Percentiles rank a stretch among this genome's conserved stretches.
Conservation (phyloP, 2,888 invertebrate species). For the Leptinotarsa juncta region DNA sequence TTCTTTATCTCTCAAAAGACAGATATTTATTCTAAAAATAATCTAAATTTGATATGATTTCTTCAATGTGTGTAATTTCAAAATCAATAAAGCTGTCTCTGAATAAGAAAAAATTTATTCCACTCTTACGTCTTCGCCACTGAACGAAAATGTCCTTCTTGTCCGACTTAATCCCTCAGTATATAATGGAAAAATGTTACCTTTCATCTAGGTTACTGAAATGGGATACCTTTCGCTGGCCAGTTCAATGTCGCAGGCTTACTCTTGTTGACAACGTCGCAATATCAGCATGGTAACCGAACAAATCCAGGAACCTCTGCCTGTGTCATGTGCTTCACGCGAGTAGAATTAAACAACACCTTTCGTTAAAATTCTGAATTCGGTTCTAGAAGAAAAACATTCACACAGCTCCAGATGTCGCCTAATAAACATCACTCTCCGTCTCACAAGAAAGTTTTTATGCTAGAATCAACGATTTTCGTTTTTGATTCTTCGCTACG, state of each 20-base stretch:
- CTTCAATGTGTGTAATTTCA: not conserved
- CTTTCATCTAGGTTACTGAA: not conserved
- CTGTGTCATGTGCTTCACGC: not conserved
- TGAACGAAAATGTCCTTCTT: not conserved
- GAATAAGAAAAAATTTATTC: not conserved
- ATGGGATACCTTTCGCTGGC: not conserved
- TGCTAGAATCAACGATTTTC: too few species aligned
- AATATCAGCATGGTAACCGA: not conserved
- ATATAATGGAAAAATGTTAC: not conserved
- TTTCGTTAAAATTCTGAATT: not conserved
- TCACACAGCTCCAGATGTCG: not conserved
- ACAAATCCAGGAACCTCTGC: not conserved
- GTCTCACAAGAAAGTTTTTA: not conserved
- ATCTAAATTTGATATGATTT: not conserved
- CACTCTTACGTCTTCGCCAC: not conserved
- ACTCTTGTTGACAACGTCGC: not conserved
- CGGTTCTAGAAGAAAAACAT: not conserved
- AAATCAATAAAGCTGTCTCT: not conserved
- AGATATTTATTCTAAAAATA: not conserved
- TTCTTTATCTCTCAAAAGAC: not conserved
- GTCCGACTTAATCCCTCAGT: not conserved
- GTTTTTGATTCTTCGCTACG: too few species aligned
- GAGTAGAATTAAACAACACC: not conserved
- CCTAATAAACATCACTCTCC: not conserved
- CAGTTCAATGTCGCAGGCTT: not conserved